Conservation (phyloP, 1,140 invertebrate species). For the Heliconius melpomene region DNA sequence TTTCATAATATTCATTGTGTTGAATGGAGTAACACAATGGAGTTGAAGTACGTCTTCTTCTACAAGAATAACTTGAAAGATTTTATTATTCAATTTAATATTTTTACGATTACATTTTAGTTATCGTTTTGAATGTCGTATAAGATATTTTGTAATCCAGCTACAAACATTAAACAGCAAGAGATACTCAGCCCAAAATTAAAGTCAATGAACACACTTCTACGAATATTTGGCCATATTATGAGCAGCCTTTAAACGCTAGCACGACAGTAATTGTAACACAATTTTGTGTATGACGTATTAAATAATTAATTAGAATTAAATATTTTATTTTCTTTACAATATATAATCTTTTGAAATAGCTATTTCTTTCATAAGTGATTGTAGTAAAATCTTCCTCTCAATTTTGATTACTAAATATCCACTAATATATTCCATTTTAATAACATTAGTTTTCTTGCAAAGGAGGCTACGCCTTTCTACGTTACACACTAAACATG, state of each 20-base stretch:
- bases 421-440: not conserved
- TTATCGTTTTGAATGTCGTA: not conserved
- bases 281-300: not conserved
- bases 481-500: not conserved
- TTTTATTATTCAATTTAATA: too few relatives aligned
- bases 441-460: not conserved
- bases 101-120: not conserved
- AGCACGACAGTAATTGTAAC: not conserved
- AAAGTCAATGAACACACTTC: constrained; percentile 4
- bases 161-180: not conserved
- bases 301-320: not conserved
- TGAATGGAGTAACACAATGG: too few relatives aligned
- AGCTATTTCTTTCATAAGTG: not conserved
- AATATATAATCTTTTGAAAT: not conserved
- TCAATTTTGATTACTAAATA: not conserved
- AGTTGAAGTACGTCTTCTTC: too few relatives aligned
- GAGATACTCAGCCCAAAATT: not conserved
- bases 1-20: too few relatives aligned
- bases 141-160: constrained; percentile 4
- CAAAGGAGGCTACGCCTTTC: not conserved
- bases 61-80: too few relatives aligned
- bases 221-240: constrained; percentile 25
- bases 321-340: too few relatives aligned
- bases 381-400: not conserved
- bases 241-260: constrained; percentile 11